Base-by-base conservation (phyloP, 2,888 invertebrate genomes). In the Catocala fraxini region DNA sequence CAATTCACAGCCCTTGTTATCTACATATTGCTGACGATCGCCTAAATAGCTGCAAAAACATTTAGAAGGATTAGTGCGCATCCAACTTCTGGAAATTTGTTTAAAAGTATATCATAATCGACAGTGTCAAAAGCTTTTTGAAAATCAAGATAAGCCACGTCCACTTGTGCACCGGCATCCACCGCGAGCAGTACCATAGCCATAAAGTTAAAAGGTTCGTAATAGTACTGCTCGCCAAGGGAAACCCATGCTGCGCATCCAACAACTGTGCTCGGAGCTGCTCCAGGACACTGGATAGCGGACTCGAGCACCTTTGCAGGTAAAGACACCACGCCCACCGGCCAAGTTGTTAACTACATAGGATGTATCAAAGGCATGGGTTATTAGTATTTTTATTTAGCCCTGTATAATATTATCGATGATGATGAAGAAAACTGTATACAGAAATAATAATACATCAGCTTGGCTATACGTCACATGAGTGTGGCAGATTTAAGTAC, bases 111-210 rank as follows among this genome's bases (percentile, higher is more conserved):
- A 11, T 43, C 42, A 43, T 43, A n/a, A 43, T 43, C 42, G 4
- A 70, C 65, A 11, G 34, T 43, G 42, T 65, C 63, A 4, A 70
- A 65, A 0, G 65, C 65, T 41, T 65, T 63, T 39, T n/a, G 49
- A 6, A 49, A 61, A 33, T 63, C 54, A 33, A 61, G 63, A 33
- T 68, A 65, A 0, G 64, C 63, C 1, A 9, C 51, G 25, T 58
- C 58, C 1, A 58, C 41, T 11, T 54, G 51, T 6, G 49, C 41
- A 5, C 57, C 58, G 13, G 54, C 45, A 12, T 46, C 46, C 0
- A 54, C 46, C 0, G 33, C 53, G 0, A 41, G 47, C 5, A 51
- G n/a, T 2, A 60, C 60, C 4, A 47, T 10, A 0, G 25, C 13
- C 51, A 63, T 60, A 12, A 60, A 45, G 10, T 34, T 9, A 11